Conservation (phyloP, 2,888 invertebrate genomes). For the Dusona sp. region DNA sequence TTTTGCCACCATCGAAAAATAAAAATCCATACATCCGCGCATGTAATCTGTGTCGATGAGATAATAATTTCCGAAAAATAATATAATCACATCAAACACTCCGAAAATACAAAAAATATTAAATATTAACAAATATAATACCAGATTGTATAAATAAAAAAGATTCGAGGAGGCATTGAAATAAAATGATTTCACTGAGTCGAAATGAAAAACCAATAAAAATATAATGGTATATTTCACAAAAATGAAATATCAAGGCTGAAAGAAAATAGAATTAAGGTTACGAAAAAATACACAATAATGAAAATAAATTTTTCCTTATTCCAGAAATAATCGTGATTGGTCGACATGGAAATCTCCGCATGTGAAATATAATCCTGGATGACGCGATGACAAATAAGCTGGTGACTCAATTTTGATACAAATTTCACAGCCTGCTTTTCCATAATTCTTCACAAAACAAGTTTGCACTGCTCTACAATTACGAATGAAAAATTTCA, state of each 20-base stretch:
- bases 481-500: background rate
- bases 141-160: background rate
- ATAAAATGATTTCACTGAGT: background rate
- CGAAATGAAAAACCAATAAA: background rate
- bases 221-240: background rate
- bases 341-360: constrained; percentile 14
- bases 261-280: background rate
- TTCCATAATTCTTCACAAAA: background rate
- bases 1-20: background rate
- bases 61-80: background rate
- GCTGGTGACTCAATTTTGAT: background rate
- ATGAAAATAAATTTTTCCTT: background rate
- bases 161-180: background rate
- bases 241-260: background rate
- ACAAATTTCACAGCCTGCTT: background rate
- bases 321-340: background rate
- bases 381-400: background rate
- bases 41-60: too few relatives aligned
- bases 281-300: background rate
- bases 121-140: background rate
- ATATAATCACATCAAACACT: background rate
- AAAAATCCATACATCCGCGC: background rate
- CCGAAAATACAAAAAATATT: background rate
- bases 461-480: background rate
- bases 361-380: background rate